Base-by-base conservation (phyloP, 2,113 vertebrate genomes). In the Casuarius casuarius region DNA sequence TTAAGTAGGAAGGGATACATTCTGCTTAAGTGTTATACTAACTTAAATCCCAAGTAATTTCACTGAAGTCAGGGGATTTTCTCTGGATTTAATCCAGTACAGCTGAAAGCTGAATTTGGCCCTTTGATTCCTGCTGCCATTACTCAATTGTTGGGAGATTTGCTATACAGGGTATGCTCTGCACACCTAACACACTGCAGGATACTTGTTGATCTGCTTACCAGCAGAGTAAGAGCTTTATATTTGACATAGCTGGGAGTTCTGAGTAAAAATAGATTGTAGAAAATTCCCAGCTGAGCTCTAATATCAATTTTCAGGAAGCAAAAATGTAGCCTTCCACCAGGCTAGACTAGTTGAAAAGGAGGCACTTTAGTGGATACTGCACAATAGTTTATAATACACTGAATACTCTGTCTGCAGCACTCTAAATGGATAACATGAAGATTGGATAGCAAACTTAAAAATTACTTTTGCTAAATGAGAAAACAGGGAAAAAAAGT, bases 131-230 rank as follows among this genome's bases (percentile, higher is more conserved):
- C 63, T 66, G 33, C 73, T 95, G 51, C 48, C 44, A 17, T 92
- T 89, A 59, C 35, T 84, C 77, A 81, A 4, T 93, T 94, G 52
- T 75, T 95, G 83, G 35, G 75, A 95, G 91, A 95, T 93, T 94
- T 94, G 66, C 42, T 85, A 2, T 54, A 14, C 10, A 17, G 40
- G 67, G 13, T 58, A 63, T 80, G 61, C 49, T 89, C 72, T 84
- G 77, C 21, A 44, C 76, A 79, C 7, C 59, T 76, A 84, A 80
- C 23, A 52, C 0, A 0, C 44, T 49, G 76, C 59, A 84, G 65
- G 59, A 67, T 65, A 77, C 89, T 38, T 94, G 87, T 88, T 91
- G 91, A 96, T 96, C 90, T 90, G 68, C 87, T 96, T 97, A 96
- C 42, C 33, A 63, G 54, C 35, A 63, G 61, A 77, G 56, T 83